Conservation (phyloP, 2,888 invertebrate genomes). For the Macrosiphum euphorbiae region DNA sequence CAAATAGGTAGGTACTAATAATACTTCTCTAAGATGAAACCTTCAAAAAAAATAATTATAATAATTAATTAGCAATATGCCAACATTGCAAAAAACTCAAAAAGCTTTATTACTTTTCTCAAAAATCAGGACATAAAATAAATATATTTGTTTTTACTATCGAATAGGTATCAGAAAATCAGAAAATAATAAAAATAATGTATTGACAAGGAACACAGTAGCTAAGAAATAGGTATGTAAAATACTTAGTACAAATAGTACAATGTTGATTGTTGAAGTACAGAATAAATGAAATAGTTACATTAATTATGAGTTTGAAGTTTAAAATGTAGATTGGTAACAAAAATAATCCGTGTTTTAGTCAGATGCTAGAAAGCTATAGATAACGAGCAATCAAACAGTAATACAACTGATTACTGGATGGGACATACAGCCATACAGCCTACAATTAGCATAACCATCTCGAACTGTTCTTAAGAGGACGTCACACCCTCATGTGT, state of each 20-base stretch:
- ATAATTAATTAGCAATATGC: background rate
- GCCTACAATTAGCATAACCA: background rate
- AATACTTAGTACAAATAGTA: background rate
- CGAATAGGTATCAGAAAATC: background rate
- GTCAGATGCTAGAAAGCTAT: background rate
- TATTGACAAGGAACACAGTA: background rate
- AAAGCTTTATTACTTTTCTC: background rate
- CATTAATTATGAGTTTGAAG: background rate
- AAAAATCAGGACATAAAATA: background rate
- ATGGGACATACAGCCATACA: background rate
- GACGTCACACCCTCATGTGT: too few relatives aligned
- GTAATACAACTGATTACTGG: background rate
- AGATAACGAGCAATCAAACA: background rate
- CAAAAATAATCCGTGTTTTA: background rate
- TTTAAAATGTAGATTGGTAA: background rate
- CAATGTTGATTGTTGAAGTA: background rate
- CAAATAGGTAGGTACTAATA: background rate
- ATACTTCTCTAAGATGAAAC: background rate
- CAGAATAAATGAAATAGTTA: background rate
- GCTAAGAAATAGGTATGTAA: background rate
- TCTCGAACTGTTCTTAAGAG: background rate
- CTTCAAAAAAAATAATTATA: background rate
- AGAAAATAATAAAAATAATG: too few relatives aligned
- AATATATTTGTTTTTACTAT: background rate
- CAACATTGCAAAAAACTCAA: background rate